These are phyloP conservation scores for Theodoxus fluviatilis DNA, from an alignment of 2,888 invertebrate genomes.

Conservation along the genomic window DNA sequence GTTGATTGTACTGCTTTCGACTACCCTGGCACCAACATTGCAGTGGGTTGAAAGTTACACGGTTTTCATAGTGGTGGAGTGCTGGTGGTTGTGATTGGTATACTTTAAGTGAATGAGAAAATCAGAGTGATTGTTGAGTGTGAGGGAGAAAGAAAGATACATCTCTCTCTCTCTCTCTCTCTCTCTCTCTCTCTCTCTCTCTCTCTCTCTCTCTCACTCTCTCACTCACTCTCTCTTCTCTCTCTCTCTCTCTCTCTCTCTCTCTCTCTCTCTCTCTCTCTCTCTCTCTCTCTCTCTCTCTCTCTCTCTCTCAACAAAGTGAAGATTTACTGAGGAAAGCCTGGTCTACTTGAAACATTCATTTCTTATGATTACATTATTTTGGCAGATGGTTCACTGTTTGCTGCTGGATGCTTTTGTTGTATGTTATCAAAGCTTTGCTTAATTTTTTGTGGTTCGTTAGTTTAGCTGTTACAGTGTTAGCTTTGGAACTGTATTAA, in stretches of 20 bases:
- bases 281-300: conserved; percentile 12
- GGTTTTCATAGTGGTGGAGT: too few species aligned
- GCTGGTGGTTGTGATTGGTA: too few species aligned
- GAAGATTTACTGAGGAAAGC: too few species aligned
- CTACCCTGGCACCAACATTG: conserved; percentile 17
- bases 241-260: conserved; percentile 2
- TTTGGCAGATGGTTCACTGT: too few species aligned
- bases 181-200: background rate
- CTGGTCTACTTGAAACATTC: too few species aligned
- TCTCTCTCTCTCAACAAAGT: conserved; percentile 13
- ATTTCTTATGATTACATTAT: too few species aligned
- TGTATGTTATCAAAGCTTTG: too few species aligned
- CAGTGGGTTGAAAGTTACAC: too few species aligned
- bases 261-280: background rate
- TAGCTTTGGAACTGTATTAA: too few species aligned
- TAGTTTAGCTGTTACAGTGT: too few species aligned
- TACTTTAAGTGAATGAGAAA: background rate
- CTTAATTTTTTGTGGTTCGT: too few species aligned
- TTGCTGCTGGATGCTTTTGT: too few species aligned
- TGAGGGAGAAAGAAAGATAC: background rate
- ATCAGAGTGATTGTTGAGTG: background rate
- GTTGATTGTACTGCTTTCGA: conserved; percentile 20
- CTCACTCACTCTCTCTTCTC: conserved; percentile 16
- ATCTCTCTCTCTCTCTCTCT: conserved; percentile 14
- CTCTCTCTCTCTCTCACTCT: conserved; percentile 1